phyloP scores from a whole-genome alignment of 35 echinoderm and acorn worm species.

The Ptychodera flava region DNA sequence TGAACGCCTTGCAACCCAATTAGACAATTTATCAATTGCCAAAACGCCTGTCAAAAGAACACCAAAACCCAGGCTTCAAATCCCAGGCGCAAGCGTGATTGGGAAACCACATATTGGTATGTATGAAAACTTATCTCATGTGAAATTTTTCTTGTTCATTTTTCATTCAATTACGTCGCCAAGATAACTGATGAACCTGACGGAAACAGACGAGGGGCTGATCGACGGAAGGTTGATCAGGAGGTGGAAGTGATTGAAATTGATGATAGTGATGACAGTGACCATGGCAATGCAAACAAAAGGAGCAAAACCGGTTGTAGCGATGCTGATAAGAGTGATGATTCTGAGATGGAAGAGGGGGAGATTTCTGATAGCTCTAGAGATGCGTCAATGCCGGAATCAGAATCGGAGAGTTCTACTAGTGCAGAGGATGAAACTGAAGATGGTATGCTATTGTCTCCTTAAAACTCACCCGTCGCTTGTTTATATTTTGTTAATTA shows the following conservation, averaged over 20 bases:
- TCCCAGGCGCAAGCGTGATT: background rate
- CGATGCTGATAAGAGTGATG: conserved; percentile 33
- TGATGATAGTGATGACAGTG: background rate
- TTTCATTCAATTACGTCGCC: too few species aligned
- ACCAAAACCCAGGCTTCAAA: background rate
- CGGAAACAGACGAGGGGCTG: background rate
- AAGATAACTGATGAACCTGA: background rate
- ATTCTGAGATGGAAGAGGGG: conserved; percentile 70
- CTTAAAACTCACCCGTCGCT: too few species aligned
- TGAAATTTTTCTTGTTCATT: background rate
- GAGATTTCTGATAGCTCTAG: conserved; percentile 47
- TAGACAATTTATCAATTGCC: background rate
- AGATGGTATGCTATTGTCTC: too few species aligned
- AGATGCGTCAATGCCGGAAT: background rate
- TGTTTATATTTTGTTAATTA: too few species aligned
- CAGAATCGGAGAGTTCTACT: background rate
- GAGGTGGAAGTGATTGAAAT: background rate
- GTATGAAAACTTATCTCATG: background rate
- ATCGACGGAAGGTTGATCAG: background rate
- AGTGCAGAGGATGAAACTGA: conserved; percentile 4
- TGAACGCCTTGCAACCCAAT: background rate
- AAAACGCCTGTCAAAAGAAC: background rate
- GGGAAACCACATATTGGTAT: background rate
- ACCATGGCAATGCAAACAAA: background rate
- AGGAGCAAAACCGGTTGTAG: background rate